Evolutionary conservation across 2,797 vertebrate genomes (phyloP).

Genomic region (Sebastes taczanowskii): DNA sequence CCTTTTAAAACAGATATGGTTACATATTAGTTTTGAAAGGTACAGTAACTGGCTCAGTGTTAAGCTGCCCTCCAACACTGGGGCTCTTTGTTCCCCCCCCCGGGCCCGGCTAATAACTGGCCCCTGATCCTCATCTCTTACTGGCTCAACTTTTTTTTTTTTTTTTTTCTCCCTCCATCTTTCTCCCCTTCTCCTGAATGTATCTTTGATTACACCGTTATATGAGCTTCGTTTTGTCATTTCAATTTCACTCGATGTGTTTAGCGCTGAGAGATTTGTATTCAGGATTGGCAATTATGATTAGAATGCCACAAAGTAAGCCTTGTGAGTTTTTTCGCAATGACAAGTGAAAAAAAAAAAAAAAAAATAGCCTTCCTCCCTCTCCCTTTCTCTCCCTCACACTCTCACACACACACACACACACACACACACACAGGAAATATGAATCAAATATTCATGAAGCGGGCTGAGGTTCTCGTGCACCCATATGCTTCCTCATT

Average conservation of each 20-base stretch:
- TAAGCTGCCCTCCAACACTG: constrained; percentile 88
- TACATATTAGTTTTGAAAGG: constrained; percentile 99
- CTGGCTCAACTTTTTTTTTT: constrained; percentile 47
- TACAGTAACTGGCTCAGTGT: constrained; percentile 90
- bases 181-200: constrained; percentile 25
- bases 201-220: constrained; percentile 73
- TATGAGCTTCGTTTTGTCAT: constrained; percentile 77
- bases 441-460: constrained; percentile 88
- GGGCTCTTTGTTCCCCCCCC: constrained; percentile 87
- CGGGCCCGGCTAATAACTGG: constrained; percentile 88
- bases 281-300: constrained; percentile 81
- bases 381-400: background rate
- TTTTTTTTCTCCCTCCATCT: background rate
- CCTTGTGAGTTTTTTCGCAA: constrained; percentile 77
- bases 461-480: constrained; percentile 80
- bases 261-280: constrained; percentile 79
- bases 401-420: constrained; percentile 63
- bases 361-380: constrained; percentile 22
- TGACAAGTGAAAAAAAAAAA: constrained; percentile 56
- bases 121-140: constrained; percentile 83
- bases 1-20: constrained; percentile 99
- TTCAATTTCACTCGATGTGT: constrained; percentile 72
- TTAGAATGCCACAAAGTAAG: constrained; percentile 81
- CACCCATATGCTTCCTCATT: constrained; percentile 84
- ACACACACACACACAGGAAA: constrained; percentile 73